These are phyloP conservation scores for Euwallacea fornicatus DNA, from an alignment of 1,140 invertebrate species.

Conservation along the genomic window DNA sequence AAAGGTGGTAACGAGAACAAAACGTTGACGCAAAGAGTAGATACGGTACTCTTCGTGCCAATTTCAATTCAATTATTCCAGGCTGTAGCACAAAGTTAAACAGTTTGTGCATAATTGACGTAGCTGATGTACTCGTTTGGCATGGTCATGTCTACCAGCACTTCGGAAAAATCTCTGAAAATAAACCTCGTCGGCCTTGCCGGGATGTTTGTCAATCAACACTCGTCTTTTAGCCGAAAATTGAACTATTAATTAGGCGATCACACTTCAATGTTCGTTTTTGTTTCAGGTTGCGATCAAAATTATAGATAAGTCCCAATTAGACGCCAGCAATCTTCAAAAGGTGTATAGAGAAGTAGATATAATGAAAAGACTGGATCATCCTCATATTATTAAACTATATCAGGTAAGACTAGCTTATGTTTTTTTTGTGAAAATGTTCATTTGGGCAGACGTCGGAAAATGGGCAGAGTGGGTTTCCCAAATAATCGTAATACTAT, in stretches of 20 bases:
- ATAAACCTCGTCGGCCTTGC: too few relatives aligned
- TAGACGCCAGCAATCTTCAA: slow-evolving; percentile 93
- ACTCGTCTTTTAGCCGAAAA: not conserved
- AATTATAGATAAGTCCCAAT: slow-evolving; percentile 95
- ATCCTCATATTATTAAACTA: slow-evolving; percentile 96
- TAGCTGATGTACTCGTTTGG: too few relatives aligned
- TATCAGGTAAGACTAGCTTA: slow-evolving; percentile 78
- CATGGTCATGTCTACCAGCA: too few relatives aligned
- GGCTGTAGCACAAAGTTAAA: not conserved
- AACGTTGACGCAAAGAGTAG: slow-evolving; percentile 12
- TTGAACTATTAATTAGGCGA: not conserved
- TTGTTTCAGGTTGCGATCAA: slow-evolving; percentile 93
- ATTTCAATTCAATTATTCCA: slow-evolving; percentile 2
- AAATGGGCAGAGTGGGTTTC: too few relatives aligned
- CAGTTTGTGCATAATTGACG: not conserved
- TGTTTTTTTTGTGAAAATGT: too few relatives aligned
- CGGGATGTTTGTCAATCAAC: too few relatives aligned
- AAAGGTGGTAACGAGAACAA: not conserved
- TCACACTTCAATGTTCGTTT: not conserved
- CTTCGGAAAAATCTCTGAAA: too few relatives aligned
- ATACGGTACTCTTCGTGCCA: slow-evolving; percentile 1
- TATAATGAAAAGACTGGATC: slow-evolving; percentile 95
- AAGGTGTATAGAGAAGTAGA: slow-evolving; percentile 98
- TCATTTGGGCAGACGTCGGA: too few relatives aligned
- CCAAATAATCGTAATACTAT: too few relatives aligned